These are phyloP conservation scores for Anguilla pacifica DNA, from an alignment of 2,797 vertebrate genomes.

Conservation along the genomic window DNA sequence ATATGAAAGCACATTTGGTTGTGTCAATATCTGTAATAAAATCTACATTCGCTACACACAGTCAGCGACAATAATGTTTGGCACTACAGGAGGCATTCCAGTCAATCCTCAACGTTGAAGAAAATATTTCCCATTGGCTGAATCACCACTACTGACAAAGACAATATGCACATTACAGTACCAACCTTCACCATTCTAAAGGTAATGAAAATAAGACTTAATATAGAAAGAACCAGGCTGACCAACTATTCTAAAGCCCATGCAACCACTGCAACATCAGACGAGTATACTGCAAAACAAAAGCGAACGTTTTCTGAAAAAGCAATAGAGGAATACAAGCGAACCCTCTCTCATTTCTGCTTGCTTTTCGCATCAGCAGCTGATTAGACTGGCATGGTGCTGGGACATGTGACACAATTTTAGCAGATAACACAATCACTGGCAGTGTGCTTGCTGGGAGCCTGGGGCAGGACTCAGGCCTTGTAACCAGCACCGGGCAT, in stretches of 20 bases:
- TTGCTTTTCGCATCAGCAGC: slow-evolving; percentile 33
- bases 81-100: background rate
- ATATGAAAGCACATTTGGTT: background rate
- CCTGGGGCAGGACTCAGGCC: background rate
- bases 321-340: slow-evolving; percentile 19
- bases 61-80: background rate
- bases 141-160: background rate
- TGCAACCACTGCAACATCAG: background rate
- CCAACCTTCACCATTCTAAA: background rate
- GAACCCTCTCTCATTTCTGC: slow-evolving; percentile 26
- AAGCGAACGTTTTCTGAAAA: background rate
- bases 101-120: too few relatives aligned
- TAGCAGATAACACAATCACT: slow-evolving; percentile 20
- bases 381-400: slow-evolving; percentile 34
- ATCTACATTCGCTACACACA: background rate
- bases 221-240: background rate
- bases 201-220: background rate
- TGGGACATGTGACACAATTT: slow-evolving; percentile 36
- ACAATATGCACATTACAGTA: background rate
- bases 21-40: background rate
- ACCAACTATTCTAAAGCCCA: background rate
- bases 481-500: background rate
- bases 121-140: background rate
- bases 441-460: background rate
- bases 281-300: background rate